A percentile compares a stretch with the other conserved stretches of the same genome.
These are phyloP conservation scores for Pachypsylla venusta DNA, from an alignment of 1,140 invertebrate genomes.

Conservation along the genomic window DNA sequence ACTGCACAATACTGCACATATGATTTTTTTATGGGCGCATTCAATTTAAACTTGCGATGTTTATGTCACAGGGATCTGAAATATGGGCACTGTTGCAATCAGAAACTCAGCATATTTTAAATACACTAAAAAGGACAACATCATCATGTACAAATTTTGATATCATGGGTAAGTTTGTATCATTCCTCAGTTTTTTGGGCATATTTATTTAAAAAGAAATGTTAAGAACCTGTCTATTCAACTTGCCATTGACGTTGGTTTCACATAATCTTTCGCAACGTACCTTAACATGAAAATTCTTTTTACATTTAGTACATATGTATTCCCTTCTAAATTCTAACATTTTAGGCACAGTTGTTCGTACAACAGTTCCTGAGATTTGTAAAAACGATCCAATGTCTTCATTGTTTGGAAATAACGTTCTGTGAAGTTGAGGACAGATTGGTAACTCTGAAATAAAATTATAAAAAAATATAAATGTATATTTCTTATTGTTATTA, in stretches of 20 bases:
- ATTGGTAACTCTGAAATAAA: conserved; percentile 39
- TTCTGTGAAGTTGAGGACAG: conserved; percentile 40
- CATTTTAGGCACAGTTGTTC: conserved; percentile 57
- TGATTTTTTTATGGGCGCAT: neutral
- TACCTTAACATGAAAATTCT: conserved; percentile 46
- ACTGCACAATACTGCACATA: neutral
- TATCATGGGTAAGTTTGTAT: no score
- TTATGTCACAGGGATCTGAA: no score
- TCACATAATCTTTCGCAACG: neutral
- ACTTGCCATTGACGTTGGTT: no score
- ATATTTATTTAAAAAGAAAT: neutral
- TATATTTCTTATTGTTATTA: no score
- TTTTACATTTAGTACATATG: conserved; percentile 62
- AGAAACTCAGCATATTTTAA: neutral
- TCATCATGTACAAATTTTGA: neutral
- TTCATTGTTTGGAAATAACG: conserved; percentile 44
- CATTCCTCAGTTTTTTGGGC: no score
- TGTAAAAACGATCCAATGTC: conserved; percentile 50
- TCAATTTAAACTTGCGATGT: no score
- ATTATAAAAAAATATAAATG: no score
- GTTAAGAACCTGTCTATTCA: neutral
- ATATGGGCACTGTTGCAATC: no score
- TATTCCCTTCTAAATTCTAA: conserved; percentile 57
- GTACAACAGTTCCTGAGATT: conserved; percentile 50
- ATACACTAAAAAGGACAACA: neutral